A percentile compares a stretch with the other conserved stretches of the same genome.
phyloP scores from a whole-genome alignment of 2,888 invertebrate species.

The Heliconius charithonia region DNA sequence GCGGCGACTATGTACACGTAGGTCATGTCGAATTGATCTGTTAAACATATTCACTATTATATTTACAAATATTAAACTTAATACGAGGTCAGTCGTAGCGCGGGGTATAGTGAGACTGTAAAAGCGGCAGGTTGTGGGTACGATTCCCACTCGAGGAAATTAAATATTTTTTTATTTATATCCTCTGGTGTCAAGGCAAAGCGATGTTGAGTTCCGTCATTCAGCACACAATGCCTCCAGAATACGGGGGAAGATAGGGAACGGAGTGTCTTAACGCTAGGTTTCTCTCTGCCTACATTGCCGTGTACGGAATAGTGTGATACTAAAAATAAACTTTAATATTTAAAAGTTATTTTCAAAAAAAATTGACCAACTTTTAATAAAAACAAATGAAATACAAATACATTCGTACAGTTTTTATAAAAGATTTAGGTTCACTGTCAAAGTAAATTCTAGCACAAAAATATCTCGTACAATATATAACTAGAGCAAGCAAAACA shows the following conservation, averaged over 20 bases:
- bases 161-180: too few relatives aligned
- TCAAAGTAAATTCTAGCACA: conserved; percentile 22
- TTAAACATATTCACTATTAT: conserved; percentile 39
- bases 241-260: too few relatives aligned
- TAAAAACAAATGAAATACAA: conserved; percentile 13
- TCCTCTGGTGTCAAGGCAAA: too few relatives aligned
- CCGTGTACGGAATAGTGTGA: background rate
- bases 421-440: conserved; percentile 13
- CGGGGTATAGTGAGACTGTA: background rate
- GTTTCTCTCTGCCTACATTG: too few relatives aligned
- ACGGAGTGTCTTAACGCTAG: too few relatives aligned
- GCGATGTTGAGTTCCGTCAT: background rate
- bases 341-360: background rate
- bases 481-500: conserved; percentile 36
- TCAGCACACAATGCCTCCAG: too few relatives aligned
- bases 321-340: background rate
- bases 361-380: background rate
- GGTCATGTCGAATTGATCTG: conserved; percentile 91
- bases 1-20: conserved; percentile 93
- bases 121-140: background rate
- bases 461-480: conserved; percentile 25
- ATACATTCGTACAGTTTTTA: background rate
- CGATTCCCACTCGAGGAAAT: too few relatives aligned
- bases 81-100: background rate
- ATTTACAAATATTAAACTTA: conserved; percentile 5